Evolutionary conservation across 2,797 vertebrate genomes (phyloP).

Genomic region (Enteromius viviparus): DNA sequence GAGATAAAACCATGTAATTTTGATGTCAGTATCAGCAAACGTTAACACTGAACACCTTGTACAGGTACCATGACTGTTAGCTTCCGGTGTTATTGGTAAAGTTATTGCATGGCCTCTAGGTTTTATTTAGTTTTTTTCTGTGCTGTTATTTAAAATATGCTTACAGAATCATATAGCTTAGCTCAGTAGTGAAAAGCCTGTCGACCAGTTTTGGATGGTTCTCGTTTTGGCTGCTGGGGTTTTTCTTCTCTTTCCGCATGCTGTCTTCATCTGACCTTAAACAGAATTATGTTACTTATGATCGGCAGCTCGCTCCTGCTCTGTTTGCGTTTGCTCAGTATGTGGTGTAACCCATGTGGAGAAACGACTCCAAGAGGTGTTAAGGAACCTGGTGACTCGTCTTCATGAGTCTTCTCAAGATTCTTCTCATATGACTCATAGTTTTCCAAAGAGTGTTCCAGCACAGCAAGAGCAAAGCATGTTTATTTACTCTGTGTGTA

Average conservation of each 20-base stretch:
- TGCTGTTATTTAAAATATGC: not conserved
- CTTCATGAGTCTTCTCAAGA: slow-evolving; percentile 42
- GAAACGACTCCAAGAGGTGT: slow-evolving; percentile 18
- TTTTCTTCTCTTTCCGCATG: not conserved
- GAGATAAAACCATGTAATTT: not conserved
- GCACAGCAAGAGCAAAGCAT: slow-evolving; percentile 34
- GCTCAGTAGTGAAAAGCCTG: not conserved
- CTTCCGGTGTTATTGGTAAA: not conserved
- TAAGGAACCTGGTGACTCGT: slow-evolving; percentile 25
- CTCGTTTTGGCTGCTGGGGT: not conserved
- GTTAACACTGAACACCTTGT: not conserved
- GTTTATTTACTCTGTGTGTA: slow-evolving; percentile 43
- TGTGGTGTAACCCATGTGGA: slow-evolving; percentile 29
- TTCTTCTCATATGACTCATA: slow-evolving; percentile 55
- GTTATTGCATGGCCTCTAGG: too few species aligned
- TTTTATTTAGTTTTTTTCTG: not conserved
- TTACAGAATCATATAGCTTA: not conserved
- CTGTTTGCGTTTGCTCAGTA: slow-evolving; percentile 49
- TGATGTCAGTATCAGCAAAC: not conserved
- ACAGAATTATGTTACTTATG: not conserved
- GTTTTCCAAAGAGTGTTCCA: slow-evolving; percentile 46
- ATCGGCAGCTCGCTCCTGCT: slow-evolving; percentile 33
- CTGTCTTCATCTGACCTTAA: slow-evolving; percentile 16
- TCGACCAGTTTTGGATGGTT: not conserved
- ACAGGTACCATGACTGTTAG: not conserved